These are phyloP conservation scores for Aquatica leii DNA, from an alignment of 2,888 invertebrate genomes.

Conservation along the genomic window DNA sequence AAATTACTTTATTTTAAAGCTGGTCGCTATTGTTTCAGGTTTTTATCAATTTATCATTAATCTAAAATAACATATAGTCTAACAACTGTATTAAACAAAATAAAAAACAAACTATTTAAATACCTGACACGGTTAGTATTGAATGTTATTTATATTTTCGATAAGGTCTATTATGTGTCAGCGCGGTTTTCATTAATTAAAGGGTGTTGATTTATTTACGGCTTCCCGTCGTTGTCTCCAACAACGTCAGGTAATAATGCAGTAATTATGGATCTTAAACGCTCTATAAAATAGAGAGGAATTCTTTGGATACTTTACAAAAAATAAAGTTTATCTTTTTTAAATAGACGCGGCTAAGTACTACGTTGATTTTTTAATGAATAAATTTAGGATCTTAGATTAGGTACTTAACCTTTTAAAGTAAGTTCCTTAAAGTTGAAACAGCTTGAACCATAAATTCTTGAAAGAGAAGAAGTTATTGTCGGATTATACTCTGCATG, in stretches of 20 bases:
- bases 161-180: constrained; percentile 38
- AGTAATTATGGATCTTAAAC: constrained; percentile 42
- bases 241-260: constrained; percentile 42
- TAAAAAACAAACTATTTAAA: constrained; percentile 14
- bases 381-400: no score
- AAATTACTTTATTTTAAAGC: no score
- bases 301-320: constrained; percentile 15
- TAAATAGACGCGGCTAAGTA: constrained; percentile 40
- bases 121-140: constrained; percentile 19
- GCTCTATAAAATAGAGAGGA: constrained; percentile 34
- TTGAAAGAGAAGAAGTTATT: background rate
- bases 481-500: constrained; percentile 13
- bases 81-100: constrained; percentile 28
- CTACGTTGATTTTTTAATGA: no score
- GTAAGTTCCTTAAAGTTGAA: no score
- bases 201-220: constrained; percentile 40
- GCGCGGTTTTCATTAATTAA: constrained; percentile 42
- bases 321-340: constrained; percentile 6
- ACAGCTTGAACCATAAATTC: no score
- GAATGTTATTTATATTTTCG: constrained; percentile 35
- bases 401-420: no score
- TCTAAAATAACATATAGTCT: constrained; percentile 17
- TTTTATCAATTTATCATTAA: constrained; percentile 26
- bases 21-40: background rate
- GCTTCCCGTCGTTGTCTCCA: constrained; percentile 39